Conservation (phyloP, 2,113 vertebrate species). For the Python bivittatus region DNA sequence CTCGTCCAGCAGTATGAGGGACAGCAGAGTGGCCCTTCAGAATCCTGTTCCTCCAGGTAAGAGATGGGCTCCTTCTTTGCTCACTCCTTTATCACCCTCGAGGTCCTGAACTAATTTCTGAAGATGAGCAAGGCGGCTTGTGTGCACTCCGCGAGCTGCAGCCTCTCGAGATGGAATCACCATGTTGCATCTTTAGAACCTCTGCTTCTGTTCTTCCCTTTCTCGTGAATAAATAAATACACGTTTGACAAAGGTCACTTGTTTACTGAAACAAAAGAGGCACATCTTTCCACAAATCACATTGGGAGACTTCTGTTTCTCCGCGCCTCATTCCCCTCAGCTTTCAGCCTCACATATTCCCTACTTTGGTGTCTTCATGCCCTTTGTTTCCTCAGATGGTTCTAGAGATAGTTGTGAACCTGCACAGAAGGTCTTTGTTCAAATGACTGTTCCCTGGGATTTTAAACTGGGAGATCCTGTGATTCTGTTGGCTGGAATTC, state of each 20-base stretch:
- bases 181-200: neutral
- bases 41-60: constrained; percentile 78
- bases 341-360: neutral
- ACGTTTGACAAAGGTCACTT: neutral
- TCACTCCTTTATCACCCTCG: neutral
- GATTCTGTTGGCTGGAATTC: neutral
- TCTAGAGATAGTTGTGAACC: neutral
- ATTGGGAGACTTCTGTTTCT: too few relatives aligned
- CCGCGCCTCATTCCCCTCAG: too few relatives aligned
- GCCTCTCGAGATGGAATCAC: too few relatives aligned
- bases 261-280: too few relatives aligned
- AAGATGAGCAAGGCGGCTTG: neutral
- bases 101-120: neutral
- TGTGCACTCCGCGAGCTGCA: too few relatives aligned
- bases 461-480: neutral
- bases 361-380: too few relatives aligned
- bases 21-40: constrained; percentile 69
- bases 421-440: neutral
- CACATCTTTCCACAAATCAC: too few relatives aligned
- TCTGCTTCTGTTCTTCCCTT: neutral
- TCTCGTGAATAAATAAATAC: neutral
- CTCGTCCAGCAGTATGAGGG: constrained; percentile 94
- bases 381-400: neutral
- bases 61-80: accelerated
- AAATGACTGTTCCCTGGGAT: neutral